A percentile compares a stretch with the other conserved stretches of the same genome.
These are phyloP conservation scores for Elephantulus edwardii DNA, from an alignment of 2,113 vertebrate species.

Conservation along the genomic window DNA sequence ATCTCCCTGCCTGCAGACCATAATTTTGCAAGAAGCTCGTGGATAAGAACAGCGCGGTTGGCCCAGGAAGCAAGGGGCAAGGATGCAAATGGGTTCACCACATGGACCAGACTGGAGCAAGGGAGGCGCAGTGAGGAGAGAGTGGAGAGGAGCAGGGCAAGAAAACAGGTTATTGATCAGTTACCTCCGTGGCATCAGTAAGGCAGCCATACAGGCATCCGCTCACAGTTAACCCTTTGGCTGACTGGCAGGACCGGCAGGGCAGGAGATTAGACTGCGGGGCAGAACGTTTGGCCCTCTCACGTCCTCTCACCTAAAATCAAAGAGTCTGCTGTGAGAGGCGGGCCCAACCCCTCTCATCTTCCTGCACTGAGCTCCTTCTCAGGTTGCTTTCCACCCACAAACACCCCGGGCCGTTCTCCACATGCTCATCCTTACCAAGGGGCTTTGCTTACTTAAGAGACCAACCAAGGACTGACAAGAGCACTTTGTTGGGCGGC, in stretches of 20 bases:
- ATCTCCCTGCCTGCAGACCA: neutral
- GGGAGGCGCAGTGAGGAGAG: neutral
- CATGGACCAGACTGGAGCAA: neutral
- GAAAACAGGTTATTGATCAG: constrained; percentile 61
- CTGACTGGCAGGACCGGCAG: constrained; percentile 66
- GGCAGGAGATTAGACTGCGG: constrained; percentile 72
- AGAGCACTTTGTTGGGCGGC: neutral
- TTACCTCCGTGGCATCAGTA: constrained; percentile 87
- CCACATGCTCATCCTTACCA: constrained; percentile 8
- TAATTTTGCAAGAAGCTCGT: constrained; percentile 57
- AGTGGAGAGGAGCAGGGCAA: constrained; percentile 34
- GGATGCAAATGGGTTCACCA: neutral
- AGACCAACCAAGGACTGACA: neutral
- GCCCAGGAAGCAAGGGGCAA: neutral
- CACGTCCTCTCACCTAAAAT: constrained; percentile 81
- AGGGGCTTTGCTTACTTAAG: neutral
- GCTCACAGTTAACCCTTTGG: constrained; percentile 77
- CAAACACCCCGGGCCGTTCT: neutral
- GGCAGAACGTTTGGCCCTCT: constrained; percentile 73
- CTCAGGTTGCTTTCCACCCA: neutral
- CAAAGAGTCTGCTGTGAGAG: constrained; percentile 79
- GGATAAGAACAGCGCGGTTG: accelerated
- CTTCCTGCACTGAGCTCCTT: constrained; percentile 68
- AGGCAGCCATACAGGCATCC: constrained; percentile 85
- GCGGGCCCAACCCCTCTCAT: constrained; percentile 66